A percentile compares a stretch with the other conserved stretches of the same genome.
Conservation (phyloP, 2,113 vertebrate species). For the Mirounga angustirostris region DNA sequence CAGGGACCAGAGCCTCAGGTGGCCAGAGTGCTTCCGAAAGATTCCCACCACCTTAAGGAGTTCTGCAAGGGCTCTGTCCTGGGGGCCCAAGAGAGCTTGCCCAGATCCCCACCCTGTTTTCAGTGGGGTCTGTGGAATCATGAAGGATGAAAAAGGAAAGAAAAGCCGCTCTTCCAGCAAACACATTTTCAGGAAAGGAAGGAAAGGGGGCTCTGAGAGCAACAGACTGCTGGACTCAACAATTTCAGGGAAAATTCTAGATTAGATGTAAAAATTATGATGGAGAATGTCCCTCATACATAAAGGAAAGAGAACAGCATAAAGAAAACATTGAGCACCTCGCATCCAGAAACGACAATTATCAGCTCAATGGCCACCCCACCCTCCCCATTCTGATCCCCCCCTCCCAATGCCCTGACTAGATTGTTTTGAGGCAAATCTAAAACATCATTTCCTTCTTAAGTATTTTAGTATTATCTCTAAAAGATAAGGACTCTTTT, state of each 20-base stretch:
- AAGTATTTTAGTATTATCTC: background rate
- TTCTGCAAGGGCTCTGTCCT: background rate
- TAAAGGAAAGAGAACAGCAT: background rate
- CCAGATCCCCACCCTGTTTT: too few species aligned
- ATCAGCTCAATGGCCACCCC: background rate
- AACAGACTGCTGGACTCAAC: background rate
- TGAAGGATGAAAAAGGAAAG: background rate
- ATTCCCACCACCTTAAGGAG: background rate
- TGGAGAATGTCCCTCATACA: background rate
- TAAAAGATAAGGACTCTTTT: background rate
- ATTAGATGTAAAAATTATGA: background rate
- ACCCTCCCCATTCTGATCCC: background rate
- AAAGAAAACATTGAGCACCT: background rate
- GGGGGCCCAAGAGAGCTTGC: background rate
- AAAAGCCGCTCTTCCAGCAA: background rate
- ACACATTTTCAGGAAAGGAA: slow-evolving; percentile 20
- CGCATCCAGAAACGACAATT: background rate
- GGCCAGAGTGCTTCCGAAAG: background rate
- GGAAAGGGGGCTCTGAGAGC: background rate
- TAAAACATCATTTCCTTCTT: background rate
- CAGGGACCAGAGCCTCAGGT: background rate
- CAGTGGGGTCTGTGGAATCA: background rate
- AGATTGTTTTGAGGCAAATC: background rate
- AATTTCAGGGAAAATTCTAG: background rate
- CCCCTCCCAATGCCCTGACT: background rate